A percentile compares a stretch with the other conserved stretches of the same genome.
phyloP scores from a whole-genome alignment of 2,888 invertebrate species.

The Tholera decimalis region DNA sequence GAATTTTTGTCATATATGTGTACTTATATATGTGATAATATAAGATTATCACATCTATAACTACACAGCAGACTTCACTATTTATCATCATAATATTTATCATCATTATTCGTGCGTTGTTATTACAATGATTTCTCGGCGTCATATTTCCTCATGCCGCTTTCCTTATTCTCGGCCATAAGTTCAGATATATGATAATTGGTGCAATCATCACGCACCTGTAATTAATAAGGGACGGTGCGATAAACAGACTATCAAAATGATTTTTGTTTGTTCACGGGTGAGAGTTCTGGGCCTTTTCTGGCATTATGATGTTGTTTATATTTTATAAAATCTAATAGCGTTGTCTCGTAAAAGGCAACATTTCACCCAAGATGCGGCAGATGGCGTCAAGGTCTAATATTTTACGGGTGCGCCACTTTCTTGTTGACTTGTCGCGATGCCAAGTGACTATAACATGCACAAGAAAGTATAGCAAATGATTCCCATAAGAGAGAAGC shows the following conservation, averaged over 20 bases:
- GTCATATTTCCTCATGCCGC: slow-evolving; percentile 23
- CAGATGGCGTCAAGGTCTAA: slow-evolving; percentile 66
- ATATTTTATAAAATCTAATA: slow-evolving; percentile 66
- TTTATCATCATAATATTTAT: too few relatives aligned
- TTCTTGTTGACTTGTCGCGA: slow-evolving; percentile 54
- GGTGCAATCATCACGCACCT: slow-evolving; percentile 36
- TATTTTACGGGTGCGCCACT: slow-evolving; percentile 57
- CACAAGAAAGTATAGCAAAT: slow-evolving; percentile 46
- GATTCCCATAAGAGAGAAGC: slow-evolving; percentile 31
- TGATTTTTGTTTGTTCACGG: slow-evolving; percentile 38
- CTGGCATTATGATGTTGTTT: slow-evolving; percentile 51
- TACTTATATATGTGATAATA: too few relatives aligned
- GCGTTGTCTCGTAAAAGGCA: slow-evolving; percentile 61
- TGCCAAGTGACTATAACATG: slow-evolving; percentile 49
- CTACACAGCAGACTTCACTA: too few relatives aligned
- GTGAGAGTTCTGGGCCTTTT: slow-evolving; percentile 14
- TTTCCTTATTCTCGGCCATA: slow-evolving; percentile 39
- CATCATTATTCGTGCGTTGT: slow-evolving; percentile 15
- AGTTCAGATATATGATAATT: slow-evolving; percentile 51
- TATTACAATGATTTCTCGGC: slow-evolving; percentile 21
- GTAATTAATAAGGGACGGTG: slow-evolving; percentile 43
- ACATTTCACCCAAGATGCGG: slow-evolving; percentile 59
- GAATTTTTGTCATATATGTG: too few relatives aligned
- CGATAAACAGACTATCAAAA: slow-evolving; percentile 40
- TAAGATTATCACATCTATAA: too few relatives aligned